phyloP scores from a whole-genome alignment of 2,797 vertebrate genomes.

The Sphenodon punctatus region DNA sequence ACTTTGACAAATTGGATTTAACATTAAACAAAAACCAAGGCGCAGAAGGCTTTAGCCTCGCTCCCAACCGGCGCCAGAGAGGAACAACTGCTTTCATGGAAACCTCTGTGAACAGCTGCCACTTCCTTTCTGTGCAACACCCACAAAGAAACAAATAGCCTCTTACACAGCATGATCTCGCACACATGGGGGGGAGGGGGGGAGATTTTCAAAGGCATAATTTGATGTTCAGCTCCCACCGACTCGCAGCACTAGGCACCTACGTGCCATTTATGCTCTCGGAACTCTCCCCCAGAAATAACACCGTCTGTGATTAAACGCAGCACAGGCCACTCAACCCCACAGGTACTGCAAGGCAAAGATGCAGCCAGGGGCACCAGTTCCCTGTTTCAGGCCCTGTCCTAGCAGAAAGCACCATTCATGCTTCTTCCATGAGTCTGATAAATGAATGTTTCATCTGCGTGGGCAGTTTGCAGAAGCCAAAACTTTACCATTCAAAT shows the following conservation, averaged over 20 bases:
- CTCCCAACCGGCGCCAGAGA: neutral
- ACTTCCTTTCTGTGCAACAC: neutral
- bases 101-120: neutral
- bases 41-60: neutral
- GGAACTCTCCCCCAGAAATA: no score
- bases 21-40: neutral
- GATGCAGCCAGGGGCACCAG: neutral
- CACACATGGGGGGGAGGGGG: no score
- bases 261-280: no score
- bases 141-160: no score
- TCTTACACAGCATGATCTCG: no score
- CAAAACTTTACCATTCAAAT: neutral
- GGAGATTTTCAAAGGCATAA: no score
- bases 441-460: neutral
- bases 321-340: accelerated
- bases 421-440: accelerated
- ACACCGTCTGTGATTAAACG: neutral
- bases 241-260: no score
- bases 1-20: neutral
- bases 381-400: neutral
- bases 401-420: neutral
- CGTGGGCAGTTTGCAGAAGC: neutral
- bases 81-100: neutral
- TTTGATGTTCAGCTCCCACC: no score
- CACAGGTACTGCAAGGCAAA: neutral